These are phyloP conservation scores for Carassius carassius DNA, from an alignment of 2,113 vertebrate species.

Conservation along the genomic window DNA sequence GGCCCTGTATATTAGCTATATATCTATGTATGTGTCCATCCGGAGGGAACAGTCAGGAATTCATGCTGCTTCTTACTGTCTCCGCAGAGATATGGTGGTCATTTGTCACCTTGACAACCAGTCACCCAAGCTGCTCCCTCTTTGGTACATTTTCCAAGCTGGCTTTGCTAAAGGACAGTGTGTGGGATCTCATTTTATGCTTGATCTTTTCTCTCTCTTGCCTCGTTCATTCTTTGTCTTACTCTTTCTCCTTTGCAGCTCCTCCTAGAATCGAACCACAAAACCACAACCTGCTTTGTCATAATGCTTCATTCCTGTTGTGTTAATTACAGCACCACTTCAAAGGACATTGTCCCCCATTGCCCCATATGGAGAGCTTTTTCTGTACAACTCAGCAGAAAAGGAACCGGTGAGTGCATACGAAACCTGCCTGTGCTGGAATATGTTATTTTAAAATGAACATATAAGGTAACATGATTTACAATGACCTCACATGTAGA, in stretches of 20 bases:
- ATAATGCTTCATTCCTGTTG: constrained; percentile 22
- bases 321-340: constrained; percentile 61
- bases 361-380: constrained; percentile 88
- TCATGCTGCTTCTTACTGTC: constrained; percentile 53
- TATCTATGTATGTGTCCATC: constrained; percentile 45
- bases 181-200: constrained; percentile 39
- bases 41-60: constrained; percentile 36
- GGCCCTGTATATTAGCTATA: constrained; percentile 49
- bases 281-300: background rate
- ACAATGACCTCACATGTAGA: background rate
- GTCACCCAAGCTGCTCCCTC: constrained; percentile 40
- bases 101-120: constrained; percentile 62
- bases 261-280: background rate
- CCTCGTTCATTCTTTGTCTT: background rate
- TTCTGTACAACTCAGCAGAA: constrained; percentile 77
- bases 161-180: constrained; percentile 43
- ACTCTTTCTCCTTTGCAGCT: constrained; percentile 19
- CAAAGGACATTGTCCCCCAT: constrained; percentile 75
- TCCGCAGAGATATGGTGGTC: constrained; percentile 37
- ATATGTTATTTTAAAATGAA: background rate
- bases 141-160: constrained; percentile 38
- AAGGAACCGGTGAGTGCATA: constrained; percentile 75
- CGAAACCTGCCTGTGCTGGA: background rate
- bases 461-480: background rate
- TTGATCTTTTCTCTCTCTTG: background rate